Conservation (phyloP, 2,888 invertebrate species). For the Athalia cordata region DNA sequence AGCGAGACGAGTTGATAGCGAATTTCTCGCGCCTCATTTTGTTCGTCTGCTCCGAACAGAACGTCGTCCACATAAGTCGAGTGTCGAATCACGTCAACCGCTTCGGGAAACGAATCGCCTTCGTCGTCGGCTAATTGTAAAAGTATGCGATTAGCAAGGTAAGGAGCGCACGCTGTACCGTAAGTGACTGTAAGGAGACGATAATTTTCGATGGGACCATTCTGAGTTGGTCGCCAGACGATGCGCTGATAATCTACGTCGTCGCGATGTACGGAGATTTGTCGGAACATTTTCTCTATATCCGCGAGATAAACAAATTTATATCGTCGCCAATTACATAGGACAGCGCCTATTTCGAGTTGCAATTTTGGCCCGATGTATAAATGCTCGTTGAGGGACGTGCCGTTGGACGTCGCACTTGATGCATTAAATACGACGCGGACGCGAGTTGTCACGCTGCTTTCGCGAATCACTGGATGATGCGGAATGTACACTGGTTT, state of each 20-base stretch:
- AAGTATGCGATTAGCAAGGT: conserved; percentile 31
- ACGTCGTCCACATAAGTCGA: conserved; percentile 35
- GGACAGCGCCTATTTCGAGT: too few relatives aligned
- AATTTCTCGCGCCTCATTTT: conserved; percentile 11
- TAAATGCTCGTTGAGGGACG: conserved; percentile 45
- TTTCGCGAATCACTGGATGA: conserved; percentile 43
- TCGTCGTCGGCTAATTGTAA: conserved; percentile 44
- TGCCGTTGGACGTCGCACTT: conserved; percentile 10
- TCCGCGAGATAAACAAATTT: conserved; percentile 42
- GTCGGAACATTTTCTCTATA: conserved; percentile 46
- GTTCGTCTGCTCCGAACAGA: conserved; percentile 21
- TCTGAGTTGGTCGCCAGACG: conserved; percentile 28
- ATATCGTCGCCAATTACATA: too few relatives aligned
- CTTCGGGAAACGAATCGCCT: conserved; percentile 26
- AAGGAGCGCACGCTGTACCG: conserved; percentile 42
- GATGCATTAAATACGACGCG: conserved; percentile 47
- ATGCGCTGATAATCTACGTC: conserved; percentile 42
- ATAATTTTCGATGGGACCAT: conserved; percentile 33
- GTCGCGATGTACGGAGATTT: conserved; percentile 25
- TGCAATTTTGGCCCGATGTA: conserved; percentile 39
- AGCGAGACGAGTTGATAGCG: conserved; percentile 25
- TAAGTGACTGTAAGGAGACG: conserved; percentile 48
- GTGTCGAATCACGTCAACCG: background rate
- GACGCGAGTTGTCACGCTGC: conserved; percentile 11
- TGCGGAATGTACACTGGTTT: conserved; percentile 48